phyloP scores from a whole-genome alignment of 1,140 invertebrate species.

The Macrocentrus cingulum region DNA sequence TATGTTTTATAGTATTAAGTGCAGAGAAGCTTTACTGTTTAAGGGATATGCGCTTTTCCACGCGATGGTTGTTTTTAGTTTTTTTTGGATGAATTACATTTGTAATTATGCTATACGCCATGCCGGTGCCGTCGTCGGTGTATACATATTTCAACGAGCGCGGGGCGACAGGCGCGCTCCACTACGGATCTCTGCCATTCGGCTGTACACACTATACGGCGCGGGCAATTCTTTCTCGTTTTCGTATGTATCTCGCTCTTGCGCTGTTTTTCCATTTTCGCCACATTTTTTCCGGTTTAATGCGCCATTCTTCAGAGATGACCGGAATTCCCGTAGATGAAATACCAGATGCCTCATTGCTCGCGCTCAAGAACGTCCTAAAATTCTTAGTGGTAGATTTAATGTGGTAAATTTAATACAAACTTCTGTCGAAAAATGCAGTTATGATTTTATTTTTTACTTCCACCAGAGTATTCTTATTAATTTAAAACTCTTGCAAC shows the following conservation, averaged over 20 bases:
- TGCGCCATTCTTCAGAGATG: slow-evolving; percentile 20
- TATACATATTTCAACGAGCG: slow-evolving; percentile 27
- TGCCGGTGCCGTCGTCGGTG: slow-evolving; percentile 7
- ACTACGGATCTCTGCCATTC: neutral
- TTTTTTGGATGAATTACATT: slow-evolving; percentile 46
- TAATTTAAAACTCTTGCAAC: no score
- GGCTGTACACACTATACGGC: neutral
- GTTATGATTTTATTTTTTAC: no score
- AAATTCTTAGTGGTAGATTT: slow-evolving; percentile 8
- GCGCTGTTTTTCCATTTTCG: slow-evolving; percentile 14
- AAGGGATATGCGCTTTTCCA: no score
- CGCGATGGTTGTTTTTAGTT: slow-evolving; percentile 15
- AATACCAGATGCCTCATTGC: slow-evolving; percentile 15
- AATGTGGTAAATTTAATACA: slow-evolving; percentile 7
- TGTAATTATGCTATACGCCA: slow-evolving; percentile 38
- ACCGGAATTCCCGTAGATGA: slow-evolving; percentile 21
- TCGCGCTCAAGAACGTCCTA: slow-evolving; percentile 7
- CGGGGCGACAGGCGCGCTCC: neutral
- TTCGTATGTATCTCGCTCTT: slow-evolving; percentile 5
- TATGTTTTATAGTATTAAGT: no score
- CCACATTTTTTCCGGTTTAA: slow-evolving; percentile 22
- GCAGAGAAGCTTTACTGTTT: no score
- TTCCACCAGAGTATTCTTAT: no score
- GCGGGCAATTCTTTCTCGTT: slow-evolving; percentile 1
- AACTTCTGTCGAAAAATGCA: neutral